These are phyloP conservation scores for Cisticola juncidis DNA, from an alignment of 2,113 vertebrate species.

Conservation along the genomic window DNA sequence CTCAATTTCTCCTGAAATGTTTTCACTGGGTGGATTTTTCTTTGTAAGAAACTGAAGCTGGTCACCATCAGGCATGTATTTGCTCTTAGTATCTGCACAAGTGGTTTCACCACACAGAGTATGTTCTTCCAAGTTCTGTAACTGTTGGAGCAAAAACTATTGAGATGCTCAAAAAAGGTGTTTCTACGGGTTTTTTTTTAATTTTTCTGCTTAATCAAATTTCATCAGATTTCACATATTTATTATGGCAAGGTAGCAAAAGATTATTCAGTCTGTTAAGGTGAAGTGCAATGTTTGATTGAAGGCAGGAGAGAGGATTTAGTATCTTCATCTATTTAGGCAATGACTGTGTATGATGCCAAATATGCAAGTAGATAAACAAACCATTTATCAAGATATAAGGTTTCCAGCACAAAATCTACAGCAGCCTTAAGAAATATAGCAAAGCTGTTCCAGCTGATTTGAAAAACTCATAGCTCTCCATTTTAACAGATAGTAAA, in stretches of 20 bases:
- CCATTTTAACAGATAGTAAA: neutral
- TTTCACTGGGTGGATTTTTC: neutral
- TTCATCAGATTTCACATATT: neutral
- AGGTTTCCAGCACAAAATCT: neutral
- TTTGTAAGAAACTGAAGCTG: neutral
- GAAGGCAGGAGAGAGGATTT: neutral
- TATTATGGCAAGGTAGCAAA: neutral
- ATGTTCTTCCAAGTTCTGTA: neutral
- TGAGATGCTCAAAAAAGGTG: neutral
- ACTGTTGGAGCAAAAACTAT: neutral
- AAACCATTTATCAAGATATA: neutral
- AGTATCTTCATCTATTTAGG: neutral
- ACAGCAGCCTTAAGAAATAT: neutral
- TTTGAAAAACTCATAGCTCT: neutral
- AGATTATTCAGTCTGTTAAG: neutral
- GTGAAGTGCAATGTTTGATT: neutral
- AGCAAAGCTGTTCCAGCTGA: neutral
- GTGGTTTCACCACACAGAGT: neutral
- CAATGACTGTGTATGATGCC: neutral
- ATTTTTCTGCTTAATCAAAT: neutral
- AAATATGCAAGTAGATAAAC: slow-evolving; percentile 29
- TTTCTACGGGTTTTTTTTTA: neutral
- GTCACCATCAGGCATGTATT: neutral
- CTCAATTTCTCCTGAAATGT: neutral
- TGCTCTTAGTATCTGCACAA: neutral